phyloP scores from a whole-genome alignment of 2,113 vertebrate genomes.

The Corvus hawaiiensis region DNA sequence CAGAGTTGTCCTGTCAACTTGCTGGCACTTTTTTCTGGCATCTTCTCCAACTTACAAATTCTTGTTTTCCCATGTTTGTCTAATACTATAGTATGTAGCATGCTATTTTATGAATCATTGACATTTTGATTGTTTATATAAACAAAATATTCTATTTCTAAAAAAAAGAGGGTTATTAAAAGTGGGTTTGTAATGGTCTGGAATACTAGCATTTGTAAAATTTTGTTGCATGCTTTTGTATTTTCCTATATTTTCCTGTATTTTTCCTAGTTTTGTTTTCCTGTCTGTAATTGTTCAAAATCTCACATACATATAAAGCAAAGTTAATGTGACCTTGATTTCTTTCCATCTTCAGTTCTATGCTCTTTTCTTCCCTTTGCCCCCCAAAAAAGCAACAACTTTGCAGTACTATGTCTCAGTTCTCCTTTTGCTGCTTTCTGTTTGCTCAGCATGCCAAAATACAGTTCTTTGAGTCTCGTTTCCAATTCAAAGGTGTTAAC shows the following conservation, averaged over 20 bases:
- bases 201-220: background rate
- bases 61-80: background rate
- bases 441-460: background rate
- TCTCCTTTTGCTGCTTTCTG: background rate
- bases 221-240: background rate
- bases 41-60: background rate
- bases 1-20: background rate
- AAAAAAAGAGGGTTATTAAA: background rate
- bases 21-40: background rate
- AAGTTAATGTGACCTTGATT: background rate
- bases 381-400: background rate
- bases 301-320: rapidly evolving
- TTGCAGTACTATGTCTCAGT: background rate
- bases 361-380: background rate
- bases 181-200: rapidly evolving
- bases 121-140: background rate
- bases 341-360: background rate
- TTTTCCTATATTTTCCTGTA: background rate
- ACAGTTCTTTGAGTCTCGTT: background rate
- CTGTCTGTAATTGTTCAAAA: background rate
- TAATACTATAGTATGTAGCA: background rate
- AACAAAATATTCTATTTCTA: background rate
- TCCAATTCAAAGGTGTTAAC: background rate
- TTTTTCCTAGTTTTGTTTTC: background rate
- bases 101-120: background rate